Evolutionary conservation across 2,888 invertebrate genomes (phyloP).

Genomic region (Augiades crinisus): DNA sequence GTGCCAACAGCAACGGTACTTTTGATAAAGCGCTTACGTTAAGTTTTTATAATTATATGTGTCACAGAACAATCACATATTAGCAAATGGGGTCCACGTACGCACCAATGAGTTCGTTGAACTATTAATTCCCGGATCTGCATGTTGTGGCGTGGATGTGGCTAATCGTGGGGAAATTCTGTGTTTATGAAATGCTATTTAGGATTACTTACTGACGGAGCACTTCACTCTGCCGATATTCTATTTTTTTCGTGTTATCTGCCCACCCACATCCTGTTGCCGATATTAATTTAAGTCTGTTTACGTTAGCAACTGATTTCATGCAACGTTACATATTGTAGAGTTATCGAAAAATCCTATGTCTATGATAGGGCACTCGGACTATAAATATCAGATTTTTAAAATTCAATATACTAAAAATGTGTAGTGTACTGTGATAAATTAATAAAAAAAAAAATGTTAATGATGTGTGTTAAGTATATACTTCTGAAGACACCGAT

Average conservation of each 20-base stretch:
- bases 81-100: conserved; percentile 21
- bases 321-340: not conserved
- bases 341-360: not conserved
- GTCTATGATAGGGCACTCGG: not conserved
- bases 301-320: not conserved
- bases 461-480: no score
- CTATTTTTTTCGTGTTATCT: not conserved
- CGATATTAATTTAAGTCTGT: not conserved
- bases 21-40: conserved; percentile 34
- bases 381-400: not conserved
- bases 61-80: conserved; percentile 23
- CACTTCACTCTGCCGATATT: not conserved
- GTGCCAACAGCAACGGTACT: conserved; percentile 47
- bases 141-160: conserved; percentile 36
- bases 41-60: conserved; percentile 15
- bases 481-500: no score
- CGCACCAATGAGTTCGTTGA: conserved; percentile 37
- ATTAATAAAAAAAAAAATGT: no score
- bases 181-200: conserved; percentile 32
- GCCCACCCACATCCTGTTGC: not conserved
- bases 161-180: conserved; percentile 35
- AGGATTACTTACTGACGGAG: not conserved
- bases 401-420: no score
- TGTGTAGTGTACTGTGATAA: no score
- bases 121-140: conserved; percentile 41